Evolutionary conservation across 2,113 vertebrate genomes (phyloP), one percentile per base, ranked within the genome.

Genomic region (Chaenogobius annularis): DNA sequence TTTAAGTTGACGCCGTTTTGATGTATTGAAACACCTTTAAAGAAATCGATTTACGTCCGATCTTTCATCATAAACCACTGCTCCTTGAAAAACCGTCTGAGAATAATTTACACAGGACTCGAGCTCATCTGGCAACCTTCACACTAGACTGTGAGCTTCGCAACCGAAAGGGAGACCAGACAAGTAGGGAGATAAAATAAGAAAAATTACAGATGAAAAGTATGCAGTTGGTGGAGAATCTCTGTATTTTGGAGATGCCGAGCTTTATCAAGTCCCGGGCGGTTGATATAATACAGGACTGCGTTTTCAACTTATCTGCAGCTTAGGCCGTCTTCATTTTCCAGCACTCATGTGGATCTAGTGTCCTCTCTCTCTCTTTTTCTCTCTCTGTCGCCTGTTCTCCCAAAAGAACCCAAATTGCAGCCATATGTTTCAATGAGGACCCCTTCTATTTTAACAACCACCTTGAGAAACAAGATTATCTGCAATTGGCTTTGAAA

Each of bases 381-480:
- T 55, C 71, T 73, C 5, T 61, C 62, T 26, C 64, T 69, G 68
- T 77, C 55, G 46, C 71, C 71, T 48, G 10, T 59, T 72, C 77
- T 66, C 26, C 46, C 44, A 43, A 55, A 13, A 48, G 64, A 73
- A 71, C 37, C 52, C 13, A 89, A 90, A 91, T 88, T 88, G 88
- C 74, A 86, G 85, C 87, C 90, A 90, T 23, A 78, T 91, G 88
- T 83, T 12, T 7, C 35, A 11, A 72, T 15, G 70, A 72, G 65
- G 76, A 73, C 75, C 85, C 59, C 61, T 13, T 19, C 48, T 14
- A 74, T 81, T 88, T 75, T 89, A 87, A 86, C 68, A 10, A 15
- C 64, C 87, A 88, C 85, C 83, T 90, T 85, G 78, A 89, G 75
- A 72, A 88, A 74, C 72, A 68, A 72, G 54, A 82, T 87, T 83